Evolutionary conservation across 2,113 vertebrate species (phyloP), one percentile per base, ranked within the genome.

Genomic region (Epinephelus cyanopodus): DNA sequence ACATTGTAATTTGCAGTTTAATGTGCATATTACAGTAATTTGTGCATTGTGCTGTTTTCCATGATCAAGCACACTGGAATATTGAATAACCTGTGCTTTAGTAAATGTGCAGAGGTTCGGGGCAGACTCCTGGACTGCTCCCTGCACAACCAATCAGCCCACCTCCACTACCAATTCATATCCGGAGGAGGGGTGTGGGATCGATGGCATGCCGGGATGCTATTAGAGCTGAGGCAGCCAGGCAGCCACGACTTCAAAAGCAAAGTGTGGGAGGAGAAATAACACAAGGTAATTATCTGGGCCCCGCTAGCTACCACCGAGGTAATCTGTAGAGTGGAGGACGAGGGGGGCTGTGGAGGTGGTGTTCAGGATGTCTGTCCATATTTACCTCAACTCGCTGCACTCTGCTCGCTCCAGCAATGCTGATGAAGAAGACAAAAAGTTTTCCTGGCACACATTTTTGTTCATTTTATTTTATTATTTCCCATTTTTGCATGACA

Each of bases 221-320:
- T 85, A 82, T 90, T 91, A 90, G 71, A 87, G 84, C 81, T 17
- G 66, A 88, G 79, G 89, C 70, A 60, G 70, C 27, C 79, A 67
- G 73, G 74, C 85, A 83, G 79, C 86, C 69, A 37, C 39, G 67
- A 89, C 87, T 92, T 93, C 91, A 90, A 93, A 92, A 88, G 87
- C 87, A 87, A 88, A 87, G 89, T 90, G 89, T 92, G 87, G 86
- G 87, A 85, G 86, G 84, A 86, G 83, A 90, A 91, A 91, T 88
- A 92, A 88, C 85, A 89, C 81, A 81, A 89, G 91, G 87, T 91
- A 91, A 93, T 93, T 93, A 92, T 91, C 81, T 79, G 76, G 83
- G 83, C 70, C 77, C 88, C 14, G 68, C 75, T 53, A 89, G 87
- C 87, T 57, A 84, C 67, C 74, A 60, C 78, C 21, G 53, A 90